Percentiles rank a stretch among this genome's conserved stretches.
Conservation (phyloP, 2,888 invertebrate genomes). For the Tridacna crocea region DNA sequence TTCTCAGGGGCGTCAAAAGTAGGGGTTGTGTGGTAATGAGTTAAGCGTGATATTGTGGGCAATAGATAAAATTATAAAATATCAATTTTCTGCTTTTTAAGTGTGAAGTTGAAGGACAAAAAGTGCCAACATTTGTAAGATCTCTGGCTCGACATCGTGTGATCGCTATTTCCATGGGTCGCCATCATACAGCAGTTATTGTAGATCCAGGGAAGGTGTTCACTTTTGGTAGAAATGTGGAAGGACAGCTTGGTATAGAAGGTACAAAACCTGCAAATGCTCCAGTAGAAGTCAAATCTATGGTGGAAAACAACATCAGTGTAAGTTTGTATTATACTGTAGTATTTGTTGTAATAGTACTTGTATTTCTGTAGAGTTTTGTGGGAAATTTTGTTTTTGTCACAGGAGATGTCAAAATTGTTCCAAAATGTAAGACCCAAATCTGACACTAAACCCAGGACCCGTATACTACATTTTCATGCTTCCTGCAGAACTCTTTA, state of each 20-base stretch:
- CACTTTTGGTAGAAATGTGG: constrained; percentile 88
- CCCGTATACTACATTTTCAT: no score
- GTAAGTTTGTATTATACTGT: constrained; percentile 78
- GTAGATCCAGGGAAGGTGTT: constrained; percentile 88
- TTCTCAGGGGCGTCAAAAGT: no score
- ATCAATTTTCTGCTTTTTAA: constrained; percentile 44
- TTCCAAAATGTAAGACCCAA: no score
- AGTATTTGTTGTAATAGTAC: no score
- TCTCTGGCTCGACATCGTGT: constrained; percentile 86
- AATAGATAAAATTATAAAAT: no score
- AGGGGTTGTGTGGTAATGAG: no score
- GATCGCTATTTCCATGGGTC: constrained; percentile 87
- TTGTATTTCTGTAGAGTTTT: no score
- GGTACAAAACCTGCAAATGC: constrained; percentile 82
- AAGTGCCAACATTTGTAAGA: constrained; percentile 85
- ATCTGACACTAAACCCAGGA: no score
- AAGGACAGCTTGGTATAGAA: constrained; percentile 88
- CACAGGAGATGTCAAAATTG: no score
- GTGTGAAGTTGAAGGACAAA: constrained; percentile 84
- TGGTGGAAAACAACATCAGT: constrained; percentile 82
- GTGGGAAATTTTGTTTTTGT: no score
- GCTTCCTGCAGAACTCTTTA: no score
- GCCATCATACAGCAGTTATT: constrained; percentile 87
- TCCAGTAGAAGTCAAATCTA: constrained; percentile 84
- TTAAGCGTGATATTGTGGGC: no score